A percentile compares a stretch with the other conserved stretches of the same genome.
Evolutionary conservation across 2,888 invertebrate species (phyloP).

Genomic region (Mesodorylaimus sp.): DNA sequence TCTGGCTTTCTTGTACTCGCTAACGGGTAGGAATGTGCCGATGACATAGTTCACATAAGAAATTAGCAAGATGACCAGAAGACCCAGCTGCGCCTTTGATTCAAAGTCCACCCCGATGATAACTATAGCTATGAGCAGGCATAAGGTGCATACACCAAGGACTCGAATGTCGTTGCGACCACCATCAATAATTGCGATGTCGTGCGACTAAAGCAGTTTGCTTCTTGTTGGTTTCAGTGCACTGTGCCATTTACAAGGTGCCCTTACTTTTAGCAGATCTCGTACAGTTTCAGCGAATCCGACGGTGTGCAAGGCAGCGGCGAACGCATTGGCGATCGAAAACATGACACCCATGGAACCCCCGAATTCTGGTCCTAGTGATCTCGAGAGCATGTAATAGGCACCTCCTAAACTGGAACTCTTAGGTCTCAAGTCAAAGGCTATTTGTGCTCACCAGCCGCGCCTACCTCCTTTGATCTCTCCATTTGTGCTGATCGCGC

Average conservation of each 20-base stretch:
- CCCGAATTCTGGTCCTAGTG: constrained; percentile 86
- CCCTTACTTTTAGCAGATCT: constrained; percentile 30
- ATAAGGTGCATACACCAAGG: constrained; percentile 55
- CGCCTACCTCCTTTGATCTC: constrained; percentile 81
- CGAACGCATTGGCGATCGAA: constrained; percentile 86
- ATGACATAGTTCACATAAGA: constrained; percentile 76
- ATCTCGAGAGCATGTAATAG: constrained; percentile 75
- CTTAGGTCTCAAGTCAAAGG: too few species aligned
- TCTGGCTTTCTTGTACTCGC: constrained; percentile 47
- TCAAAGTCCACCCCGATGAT: constrained; percentile 88
- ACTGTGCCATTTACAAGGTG: not conserved
- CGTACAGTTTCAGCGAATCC: constrained; percentile 82
- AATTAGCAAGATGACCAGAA: constrained; percentile 61
- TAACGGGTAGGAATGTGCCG: constrained; percentile 65
- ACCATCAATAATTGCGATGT: constrained; percentile 55
- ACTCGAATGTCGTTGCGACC: constrained; percentile 60
- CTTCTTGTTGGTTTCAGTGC: too few species aligned
- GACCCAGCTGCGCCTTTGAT: constrained; percentile 59
- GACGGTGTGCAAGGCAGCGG: constrained; percentile 87
- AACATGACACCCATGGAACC: constrained; percentile 91
- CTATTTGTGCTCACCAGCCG: too few species aligned
- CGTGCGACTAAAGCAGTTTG: constrained; percentile 32
- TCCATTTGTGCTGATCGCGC: constrained; percentile 93
- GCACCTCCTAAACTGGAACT: constrained; percentile 56
- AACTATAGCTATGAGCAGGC: constrained; percentile 64